Evolutionary conservation across 2,797 vertebrate species (phyloP).

Genomic region (Okamejei kenojei): DNA sequence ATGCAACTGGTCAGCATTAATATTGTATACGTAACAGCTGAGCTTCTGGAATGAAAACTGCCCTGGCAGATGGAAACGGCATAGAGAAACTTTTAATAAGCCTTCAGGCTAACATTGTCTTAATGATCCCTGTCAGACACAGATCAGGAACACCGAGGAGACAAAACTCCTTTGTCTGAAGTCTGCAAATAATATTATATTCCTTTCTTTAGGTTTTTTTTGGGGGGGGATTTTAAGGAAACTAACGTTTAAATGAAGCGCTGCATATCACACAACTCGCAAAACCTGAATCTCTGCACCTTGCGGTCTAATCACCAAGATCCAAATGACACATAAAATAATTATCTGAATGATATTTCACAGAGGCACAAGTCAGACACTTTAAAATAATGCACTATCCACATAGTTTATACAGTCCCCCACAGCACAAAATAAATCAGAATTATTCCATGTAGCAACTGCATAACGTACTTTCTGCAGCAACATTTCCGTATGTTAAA

Average conservation of each 20-base stretch:
- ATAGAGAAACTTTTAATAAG: constrained; percentile 74
- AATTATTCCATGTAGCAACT: background rate
- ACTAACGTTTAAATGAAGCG: background rate
- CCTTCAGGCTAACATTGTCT: constrained; percentile 69
- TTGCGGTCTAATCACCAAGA: background rate
- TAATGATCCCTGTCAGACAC: constrained; percentile 49
- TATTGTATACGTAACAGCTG: constrained; percentile 94
- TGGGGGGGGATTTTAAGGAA: background rate
- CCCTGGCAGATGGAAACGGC: constrained; percentile 92
- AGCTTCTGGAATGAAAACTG: constrained; percentile 63
- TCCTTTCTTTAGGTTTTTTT: background rate
- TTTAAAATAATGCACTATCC: background rate
- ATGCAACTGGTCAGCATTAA: constrained; percentile 77
- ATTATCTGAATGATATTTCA: background rate
- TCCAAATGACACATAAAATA: constrained; percentile 5
- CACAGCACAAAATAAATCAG: background rate
- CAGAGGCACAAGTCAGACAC: background rate
- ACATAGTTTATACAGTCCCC: background rate
- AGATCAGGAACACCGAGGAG: constrained; percentile 57
- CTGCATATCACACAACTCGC: background rate
- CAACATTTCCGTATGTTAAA: background rate
- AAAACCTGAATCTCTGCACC: background rate
- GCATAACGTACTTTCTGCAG: background rate
- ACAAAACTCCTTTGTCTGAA: constrained; percentile 69
- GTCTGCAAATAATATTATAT: constrained; percentile 1